Conservation (phyloP, 2,113 vertebrate genomes). For the Heliornis fulica region DNA sequence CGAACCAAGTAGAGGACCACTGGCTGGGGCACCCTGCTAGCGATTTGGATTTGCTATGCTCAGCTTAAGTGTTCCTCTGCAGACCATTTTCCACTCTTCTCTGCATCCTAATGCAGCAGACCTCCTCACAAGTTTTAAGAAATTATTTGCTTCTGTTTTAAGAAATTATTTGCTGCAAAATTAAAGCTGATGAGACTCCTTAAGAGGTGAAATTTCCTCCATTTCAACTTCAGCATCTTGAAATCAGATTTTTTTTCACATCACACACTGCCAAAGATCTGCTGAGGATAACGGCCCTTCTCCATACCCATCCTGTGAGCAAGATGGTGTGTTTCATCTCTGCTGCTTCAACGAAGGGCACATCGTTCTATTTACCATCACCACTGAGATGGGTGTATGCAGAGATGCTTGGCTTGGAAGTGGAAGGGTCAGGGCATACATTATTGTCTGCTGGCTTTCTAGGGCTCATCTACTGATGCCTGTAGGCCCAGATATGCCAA, state of each 20-base stretch:
- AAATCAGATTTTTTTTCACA: no score
- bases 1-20: background rate
- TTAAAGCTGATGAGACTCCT: background rate
- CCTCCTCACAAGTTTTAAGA: background rate
- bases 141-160: background rate
- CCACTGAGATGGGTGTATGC: background rate
- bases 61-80: background rate
- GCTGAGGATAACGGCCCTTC: background rate
- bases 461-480: background rate
- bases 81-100: background rate
- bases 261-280: background rate
- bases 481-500: background rate
- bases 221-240: background rate
- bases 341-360: background rate
- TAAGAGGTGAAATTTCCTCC: background rate
- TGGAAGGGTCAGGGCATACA: background rate
- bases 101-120: background rate
- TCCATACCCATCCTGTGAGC: background rate
- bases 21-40: background rate
- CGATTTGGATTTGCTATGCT: background rate
- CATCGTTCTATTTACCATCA: background rate
- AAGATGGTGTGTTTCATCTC: background rate
- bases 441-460: background rate
- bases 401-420: background rate
- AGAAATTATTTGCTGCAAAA: background rate